Conservation (phyloP, 2,888 invertebrate species). For the Cordilura impudica region DNA sequence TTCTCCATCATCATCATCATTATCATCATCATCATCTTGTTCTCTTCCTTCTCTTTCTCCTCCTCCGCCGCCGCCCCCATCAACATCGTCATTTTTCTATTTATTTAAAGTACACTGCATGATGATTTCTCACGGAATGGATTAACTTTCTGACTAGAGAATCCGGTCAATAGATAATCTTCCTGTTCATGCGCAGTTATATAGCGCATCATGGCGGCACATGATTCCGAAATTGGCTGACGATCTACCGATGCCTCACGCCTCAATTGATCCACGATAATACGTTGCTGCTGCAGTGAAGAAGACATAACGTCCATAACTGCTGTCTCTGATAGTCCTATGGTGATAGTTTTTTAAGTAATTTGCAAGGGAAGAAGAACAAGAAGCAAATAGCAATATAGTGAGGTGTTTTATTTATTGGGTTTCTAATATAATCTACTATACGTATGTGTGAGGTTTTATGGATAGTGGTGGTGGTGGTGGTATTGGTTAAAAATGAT, state of each 20-base stretch:
- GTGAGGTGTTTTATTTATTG: conserved; percentile 2
- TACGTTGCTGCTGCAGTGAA: conserved; percentile 92
- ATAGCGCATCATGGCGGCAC: conserved; percentile 94
- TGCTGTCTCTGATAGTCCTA: conserved; percentile 93
- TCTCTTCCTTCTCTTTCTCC: neutral
- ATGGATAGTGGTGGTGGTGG: neutral
- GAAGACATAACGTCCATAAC: conserved; percentile 97
- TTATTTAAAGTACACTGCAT: conserved; percentile 87
- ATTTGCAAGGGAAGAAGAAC: conserved; percentile 11
- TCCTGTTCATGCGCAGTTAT: conserved; percentile 95
- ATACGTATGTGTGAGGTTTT: neutral
- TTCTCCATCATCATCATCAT: neutral
- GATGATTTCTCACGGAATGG: conserved; percentile 97
- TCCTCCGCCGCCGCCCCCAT: neutral
- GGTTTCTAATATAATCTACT: neutral
- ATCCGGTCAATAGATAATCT: conserved; percentile 95
- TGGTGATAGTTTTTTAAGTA: conserved; percentile 78
- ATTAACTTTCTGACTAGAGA: conserved; percentile 96
- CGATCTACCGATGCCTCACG: conserved; percentile 94
- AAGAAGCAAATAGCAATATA: conserved; percentile 26
- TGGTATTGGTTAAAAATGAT: conserved; percentile 38
- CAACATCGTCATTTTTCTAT: neutral
- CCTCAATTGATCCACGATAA: conserved; percentile 94
- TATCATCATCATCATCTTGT: conserved; percentile 55
- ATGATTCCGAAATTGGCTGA: conserved; percentile 92